Conservation (phyloP, 1,140 invertebrate genomes). For the Drosophila nebulosa region DNA sequence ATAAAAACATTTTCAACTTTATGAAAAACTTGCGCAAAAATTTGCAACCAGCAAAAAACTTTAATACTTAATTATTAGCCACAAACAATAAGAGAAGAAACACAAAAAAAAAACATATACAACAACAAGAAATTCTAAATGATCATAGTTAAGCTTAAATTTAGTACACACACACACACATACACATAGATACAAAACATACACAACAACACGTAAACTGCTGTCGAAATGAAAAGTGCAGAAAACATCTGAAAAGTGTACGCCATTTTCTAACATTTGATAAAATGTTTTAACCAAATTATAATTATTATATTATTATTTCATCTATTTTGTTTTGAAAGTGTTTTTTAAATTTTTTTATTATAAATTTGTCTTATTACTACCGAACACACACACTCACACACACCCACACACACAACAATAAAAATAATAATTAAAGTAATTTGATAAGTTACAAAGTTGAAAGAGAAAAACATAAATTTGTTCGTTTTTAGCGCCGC, state of each 20-base stretch:
- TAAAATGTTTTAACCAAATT: conserved; percentile 21
- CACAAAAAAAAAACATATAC: conserved; percentile 55
- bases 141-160: conserved; percentile 76
- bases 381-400: conserved; percentile 61
- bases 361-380: conserved; percentile 37
- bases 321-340: conserved; percentile 50
- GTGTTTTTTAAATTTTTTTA: conserved; percentile 29
- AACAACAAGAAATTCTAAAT: conserved; percentile 76
- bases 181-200: conserved; percentile 32
- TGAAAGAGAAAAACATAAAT: conserved; percentile 22
- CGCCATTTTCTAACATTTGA: conserved; percentile 66
- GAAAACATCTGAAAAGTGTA: conserved; percentile 51
- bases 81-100: conserved; percentile 62
- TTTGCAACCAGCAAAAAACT: conserved; percentile 74
- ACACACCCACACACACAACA: conserved; percentile 15
- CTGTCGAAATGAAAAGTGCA: conserved; percentile 44
- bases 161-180: conserved; percentile 59
- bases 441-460: conserved; percentile 37
- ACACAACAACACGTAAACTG: conserved; percentile 59
- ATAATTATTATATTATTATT: conserved; percentile 43
- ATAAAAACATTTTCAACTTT: conserved; percentile 28
- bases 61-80: conserved; percentile 66
- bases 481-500: conserved; percentile 42
- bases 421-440: conserved; percentile 31
- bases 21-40: conserved; percentile 69